Base-by-base conservation (phyloP, 2,888 invertebrate genomes). In the Melanophora roralis region DNA sequence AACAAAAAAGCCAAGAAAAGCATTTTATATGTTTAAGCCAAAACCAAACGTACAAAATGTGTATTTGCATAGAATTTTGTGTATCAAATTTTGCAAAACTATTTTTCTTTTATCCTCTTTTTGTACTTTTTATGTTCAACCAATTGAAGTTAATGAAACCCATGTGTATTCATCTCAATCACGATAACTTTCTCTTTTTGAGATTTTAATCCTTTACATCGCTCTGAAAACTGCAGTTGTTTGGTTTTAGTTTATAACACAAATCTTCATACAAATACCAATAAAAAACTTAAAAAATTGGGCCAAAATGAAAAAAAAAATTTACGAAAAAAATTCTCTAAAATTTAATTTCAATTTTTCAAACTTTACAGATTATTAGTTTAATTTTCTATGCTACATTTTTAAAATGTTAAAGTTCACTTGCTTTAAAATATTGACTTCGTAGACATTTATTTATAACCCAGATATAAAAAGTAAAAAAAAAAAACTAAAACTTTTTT, bases 111-210 rank as follows among this genome's bases (percentile, higher is more conserved):
- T n/a, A 40, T 23, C 57, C 23, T 23, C 32, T 32, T 62, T 32
- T 45, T 12, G 11, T 47, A 34, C n/a, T n/a, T n/a, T 40, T 23
- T 57, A 57, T 40, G 12, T 9, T n/a, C 34, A 32, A 62, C 45
- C 32, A 62, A 62, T 62, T 62, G 45, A 16, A 34, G 32, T 45
- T 62, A 45, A 62, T 62, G 45, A 62, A 62, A 62, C 62, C 45
- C 62, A 36, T 21, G 47, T 49, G 47, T 23, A 23, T 64, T 12
- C 21, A 49, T 9, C 64, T 64, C 47, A 49, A 49, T 49, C 64
- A 49, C 0, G 21, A 49, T 49, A 49, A 49, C 21, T 23, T 21
- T 16, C 16, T 60, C 14, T 12, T 43, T 43, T 27, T 43, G 16
- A 8, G 5, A 5, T 27, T 27, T 12, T 40, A 1, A n/a, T 40